These are phyloP conservation scores for Podarcis lilfordi DNA, from an alignment of 2,797 vertebrate species.

Conservation along the genomic window DNA sequence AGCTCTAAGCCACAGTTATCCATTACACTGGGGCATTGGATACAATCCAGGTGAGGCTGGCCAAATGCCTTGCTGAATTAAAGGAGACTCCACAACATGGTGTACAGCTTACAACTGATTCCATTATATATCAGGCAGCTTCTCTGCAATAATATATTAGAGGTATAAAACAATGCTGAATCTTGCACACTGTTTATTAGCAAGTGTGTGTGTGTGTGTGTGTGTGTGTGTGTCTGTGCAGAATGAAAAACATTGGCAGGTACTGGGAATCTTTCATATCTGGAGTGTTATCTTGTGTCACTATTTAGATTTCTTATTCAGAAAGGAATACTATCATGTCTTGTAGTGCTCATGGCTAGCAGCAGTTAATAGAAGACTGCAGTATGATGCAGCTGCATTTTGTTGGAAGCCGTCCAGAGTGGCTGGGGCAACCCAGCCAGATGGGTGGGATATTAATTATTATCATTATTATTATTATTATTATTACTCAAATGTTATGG, in stretches of 20 bases:
- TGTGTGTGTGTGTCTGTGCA: neutral
- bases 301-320: neutral
- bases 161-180: neutral
- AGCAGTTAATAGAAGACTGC: neutral
- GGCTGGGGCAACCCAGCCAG: no score
- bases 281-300: neutral
- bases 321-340: neutral
- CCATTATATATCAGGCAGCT: neutral
- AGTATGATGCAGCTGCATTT: neutral
- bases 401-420: no score
- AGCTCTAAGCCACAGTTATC: conserved; percentile 65
- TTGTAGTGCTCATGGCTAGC: neutral
- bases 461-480: no score
- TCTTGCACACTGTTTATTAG: neutral
- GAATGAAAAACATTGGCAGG: neutral
- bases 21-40: conserved; percentile 62
- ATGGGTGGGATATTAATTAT: no score
- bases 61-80: conserved; percentile 53
- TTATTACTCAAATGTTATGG: neutral
- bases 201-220: neutral
- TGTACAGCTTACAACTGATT: conserved; percentile 41
- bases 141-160: neutral
- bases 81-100: conserved; percentile 47
- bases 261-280: neutral
- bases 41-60: conserved; percentile 50